A percentile compares a stretch with the other conserved stretches of the same genome.
phyloP scores from a whole-genome alignment of 1,140 invertebrate species.

The Drosophila murphyi region DNA sequence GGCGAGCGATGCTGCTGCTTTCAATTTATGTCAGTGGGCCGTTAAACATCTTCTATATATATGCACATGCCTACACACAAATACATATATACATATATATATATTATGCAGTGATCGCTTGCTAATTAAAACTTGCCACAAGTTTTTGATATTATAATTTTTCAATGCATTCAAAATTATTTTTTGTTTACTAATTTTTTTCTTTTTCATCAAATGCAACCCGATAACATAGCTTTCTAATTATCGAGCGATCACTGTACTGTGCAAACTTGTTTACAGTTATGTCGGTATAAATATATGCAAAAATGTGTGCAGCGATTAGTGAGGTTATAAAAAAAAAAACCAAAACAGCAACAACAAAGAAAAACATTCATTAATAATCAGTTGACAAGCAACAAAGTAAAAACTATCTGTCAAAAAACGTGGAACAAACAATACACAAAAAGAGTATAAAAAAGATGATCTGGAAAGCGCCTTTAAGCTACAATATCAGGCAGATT shows the following conservation, averaged over 20 bases:
- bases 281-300: conserved; percentile 2
- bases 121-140: not conserved
- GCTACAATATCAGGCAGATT: conserved; percentile 67
- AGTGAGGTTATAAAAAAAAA: conserved; percentile 60
- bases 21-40: conserved; percentile 68
- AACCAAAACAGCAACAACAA: conserved; percentile 25
- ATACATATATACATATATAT: not conserved
- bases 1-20: conserved; percentile 23
- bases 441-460: conserved; percentile 33
- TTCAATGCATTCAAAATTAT: too few relatives aligned
- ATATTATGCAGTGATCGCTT: conserved; percentile 7
- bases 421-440: conserved; percentile 10
- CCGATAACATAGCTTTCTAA: not conserved
- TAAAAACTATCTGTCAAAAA: conserved; percentile 42
- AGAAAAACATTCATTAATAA: conserved; percentile 14
- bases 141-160: not conserved
- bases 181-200: too few relatives aligned
- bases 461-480: conserved; percentile 43
- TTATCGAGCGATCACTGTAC: conserved; percentile 10
- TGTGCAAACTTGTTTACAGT: conserved; percentile 1
- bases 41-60: conserved; percentile 33
- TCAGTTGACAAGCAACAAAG: conserved; percentile 39
- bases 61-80: conserved; percentile 5
- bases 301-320: conserved; percentile 32
- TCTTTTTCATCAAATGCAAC: not conserved